Conservation (phyloP, 1,140 invertebrate genomes). For the Mycetomoellerius zeteki region DNA sequence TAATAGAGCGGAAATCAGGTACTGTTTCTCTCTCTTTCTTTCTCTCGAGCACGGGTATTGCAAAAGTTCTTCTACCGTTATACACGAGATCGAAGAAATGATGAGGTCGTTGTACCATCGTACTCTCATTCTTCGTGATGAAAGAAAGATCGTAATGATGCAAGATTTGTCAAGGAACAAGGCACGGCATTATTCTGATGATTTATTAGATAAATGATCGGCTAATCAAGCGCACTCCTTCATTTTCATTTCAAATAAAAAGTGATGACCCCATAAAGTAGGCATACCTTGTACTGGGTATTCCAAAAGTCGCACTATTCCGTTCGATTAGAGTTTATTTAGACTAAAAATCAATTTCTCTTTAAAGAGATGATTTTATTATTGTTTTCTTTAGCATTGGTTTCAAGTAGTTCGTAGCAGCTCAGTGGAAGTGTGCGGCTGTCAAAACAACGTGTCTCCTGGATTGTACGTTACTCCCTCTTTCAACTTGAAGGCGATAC, state of each 20-base stretch:
- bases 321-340: not conserved
- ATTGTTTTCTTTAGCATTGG: not conserved
- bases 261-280: not conserved
- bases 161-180: slow-evolving; percentile 48
- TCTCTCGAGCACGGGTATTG: not conserved
- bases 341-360: not conserved
- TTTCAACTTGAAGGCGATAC: not conserved
- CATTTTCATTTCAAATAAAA: not conserved
- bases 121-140: slow-evolving; percentile 26
- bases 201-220: slow-evolving; percentile 58
- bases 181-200: slow-evolving; percentile 56
- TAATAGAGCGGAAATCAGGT: not conserved
- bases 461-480: not conserved
- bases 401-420: slow-evolving; percentile 2
- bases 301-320: not conserved
- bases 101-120: slow-evolving; percentile 65
- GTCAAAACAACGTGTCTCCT: slow-evolving; percentile 24
- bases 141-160: slow-evolving; percentile 63
- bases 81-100: slow-evolving; percentile 26
- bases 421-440: not conserved
- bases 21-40: not conserved
- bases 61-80: slow-evolving; percentile 60
- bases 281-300: not conserved
- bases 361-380: not conserved
- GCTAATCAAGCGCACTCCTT: not conserved